Evolutionary conservation across 30 jellyfish, hydroid and myxozoan genomes (phyloP), one percentile per base, ranked within the genome.

Genomic region (Chironex yamaguchii): DNA sequence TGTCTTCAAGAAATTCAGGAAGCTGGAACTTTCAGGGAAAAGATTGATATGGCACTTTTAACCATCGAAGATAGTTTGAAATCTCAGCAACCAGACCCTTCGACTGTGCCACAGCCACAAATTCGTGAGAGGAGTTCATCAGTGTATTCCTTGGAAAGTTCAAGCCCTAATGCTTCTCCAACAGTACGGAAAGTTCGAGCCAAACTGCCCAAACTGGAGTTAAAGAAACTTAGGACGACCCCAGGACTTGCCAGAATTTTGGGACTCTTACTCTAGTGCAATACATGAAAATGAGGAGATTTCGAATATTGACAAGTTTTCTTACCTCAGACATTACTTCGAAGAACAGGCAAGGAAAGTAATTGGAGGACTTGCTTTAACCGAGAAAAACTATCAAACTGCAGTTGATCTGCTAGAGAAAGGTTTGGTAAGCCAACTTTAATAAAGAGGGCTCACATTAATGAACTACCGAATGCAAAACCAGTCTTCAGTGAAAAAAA

Each of bases 201-300:
- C 2, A 71, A 34, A 34, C 71, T 71, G 34, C 85, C 85, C 29
- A 71, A 71, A 42, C 34, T 71, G 36, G 74, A 71, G 85, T 52
- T 71, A 25, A 48, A 71, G 31, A 71, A 21, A 6, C 49, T 71
- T 34, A 52, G 32, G 85, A 71, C 26, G 0, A 13, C 72, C 73
- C 21, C 82, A 68, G 21, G 82, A 68, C 24, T 68, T 62, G 82
- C 82, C 66, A 4, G 82, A 34, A 27, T 28, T 68, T 68, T 68
- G 82, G 82, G 82, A 68, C 27, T 30, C 67, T 29, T 68, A 2
- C 36, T 21, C 4, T 4, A 54, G 72, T 54, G 24, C 24, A 21
- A 54, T 21, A 6, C 24, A 4, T 54, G 67, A 68, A 62, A 68
- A 34, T 33, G 67, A 48, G n/a, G n/a, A n/a, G n/a, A n/a, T n/a